These are phyloP conservation scores for Drosophila kambysellisi DNA, from an alignment of 2,888 invertebrate species.

Conservation along the genomic window DNA sequence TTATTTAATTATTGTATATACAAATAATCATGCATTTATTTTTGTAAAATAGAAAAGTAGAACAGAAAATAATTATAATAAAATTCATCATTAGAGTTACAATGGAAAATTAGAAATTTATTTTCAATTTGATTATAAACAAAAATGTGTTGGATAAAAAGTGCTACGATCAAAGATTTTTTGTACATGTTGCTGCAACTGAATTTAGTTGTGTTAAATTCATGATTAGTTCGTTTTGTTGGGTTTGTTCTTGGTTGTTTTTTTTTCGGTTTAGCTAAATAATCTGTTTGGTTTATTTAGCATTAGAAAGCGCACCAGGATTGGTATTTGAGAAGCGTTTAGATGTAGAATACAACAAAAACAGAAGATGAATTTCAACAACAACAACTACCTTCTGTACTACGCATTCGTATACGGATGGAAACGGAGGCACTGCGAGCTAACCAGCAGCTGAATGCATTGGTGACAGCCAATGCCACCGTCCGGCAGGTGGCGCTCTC, in stretches of 20 bases:
- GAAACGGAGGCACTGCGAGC: slow-evolving; percentile 36
- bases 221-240: slow-evolving; percentile 53
- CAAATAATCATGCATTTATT: slow-evolving; percentile 53
- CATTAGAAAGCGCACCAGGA: slow-evolving; percentile 68
- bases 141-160: slow-evolving; percentile 38
- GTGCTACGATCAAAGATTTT: slow-evolving; percentile 50
- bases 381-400: slow-evolving; percentile 73
- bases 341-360: slow-evolving; percentile 43
- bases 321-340: slow-evolving; percentile 54
- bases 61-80: slow-evolving; percentile 27
- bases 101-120: slow-evolving; percentile 55
- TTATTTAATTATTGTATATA: neutral
- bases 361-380: slow-evolving; percentile 39
- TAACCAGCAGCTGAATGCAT: slow-evolving; percentile 53
- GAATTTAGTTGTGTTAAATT: slow-evolving; percentile 65
- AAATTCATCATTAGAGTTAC: slow-evolving; percentile 63
- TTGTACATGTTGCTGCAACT: slow-evolving; percentile 59
- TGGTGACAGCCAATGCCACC: slow-evolving; percentile 44
- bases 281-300: slow-evolving; percentile 44
- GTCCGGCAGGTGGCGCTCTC: slow-evolving; percentile 55
- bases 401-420: slow-evolving; percentile 47
- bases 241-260: slow-evolving; percentile 10
- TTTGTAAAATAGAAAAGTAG: slow-evolving; percentile 1
- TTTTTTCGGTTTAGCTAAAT: slow-evolving; percentile 38
- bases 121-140: slow-evolving; percentile 73